Percentiles rank a stretch among this genome's conserved stretches.
These are phyloP conservation scores for Drosophila yakuba DNA, from an alignment of 1,140 invertebrate genomes.

Conservation along the genomic window DNA sequence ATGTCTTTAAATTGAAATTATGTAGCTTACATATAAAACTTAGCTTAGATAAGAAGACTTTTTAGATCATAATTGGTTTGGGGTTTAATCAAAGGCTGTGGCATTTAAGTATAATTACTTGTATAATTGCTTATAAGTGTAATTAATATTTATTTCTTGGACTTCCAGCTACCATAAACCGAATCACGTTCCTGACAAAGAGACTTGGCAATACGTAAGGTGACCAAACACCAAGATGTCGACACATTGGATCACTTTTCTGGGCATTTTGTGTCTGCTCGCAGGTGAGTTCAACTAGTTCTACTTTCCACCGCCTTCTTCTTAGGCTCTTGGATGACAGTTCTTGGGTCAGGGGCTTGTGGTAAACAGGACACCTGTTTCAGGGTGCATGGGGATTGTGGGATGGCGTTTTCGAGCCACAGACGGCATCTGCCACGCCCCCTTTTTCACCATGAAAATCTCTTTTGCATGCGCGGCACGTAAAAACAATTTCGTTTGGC, in stretches of 20 bases:
- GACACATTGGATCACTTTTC: slow-evolving; percentile 45
- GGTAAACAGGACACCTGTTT: background rate
- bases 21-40: no score
- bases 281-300: slow-evolving; percentile 43
- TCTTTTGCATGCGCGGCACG: slow-evolving; percentile 58
- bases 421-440: slow-evolving; percentile 20
- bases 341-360: background rate
- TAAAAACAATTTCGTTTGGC: slow-evolving; percentile 67
- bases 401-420: slow-evolving; percentile 12
- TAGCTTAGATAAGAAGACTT: no score
- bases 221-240: slow-evolving; percentile 36
- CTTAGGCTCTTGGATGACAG: background rate
- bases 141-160: no score
- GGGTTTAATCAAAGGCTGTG: no score
- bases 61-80: no score
- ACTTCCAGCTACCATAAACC: slow-evolving; percentile 10
- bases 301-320: no score
- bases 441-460: background rate
- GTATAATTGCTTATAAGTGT: no score
- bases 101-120: no score
- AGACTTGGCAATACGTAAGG: background rate
- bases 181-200: slow-evolving; percentile 10
- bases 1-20: background rate
- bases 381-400: background rate
- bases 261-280: slow-evolving; percentile 40